Evolutionary conservation across 2,797 vertebrate species (phyloP), one percentile per base, ranked within the genome.

Genomic region (Chelmon rostratus): DNA sequence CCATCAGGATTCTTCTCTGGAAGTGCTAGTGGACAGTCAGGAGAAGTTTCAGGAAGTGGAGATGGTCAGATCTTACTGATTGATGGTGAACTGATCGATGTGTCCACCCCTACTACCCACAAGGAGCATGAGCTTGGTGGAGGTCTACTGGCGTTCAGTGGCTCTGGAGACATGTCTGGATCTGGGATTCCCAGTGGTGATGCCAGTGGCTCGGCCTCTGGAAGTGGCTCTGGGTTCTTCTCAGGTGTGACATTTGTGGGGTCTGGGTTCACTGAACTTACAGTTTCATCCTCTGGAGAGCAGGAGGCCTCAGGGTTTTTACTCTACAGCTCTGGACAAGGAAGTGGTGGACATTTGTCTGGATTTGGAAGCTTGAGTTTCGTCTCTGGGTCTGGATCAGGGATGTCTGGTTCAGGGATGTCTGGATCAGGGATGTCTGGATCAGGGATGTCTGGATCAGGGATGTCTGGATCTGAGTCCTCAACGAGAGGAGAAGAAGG

Each of bases 261-360:
- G 0, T 94, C 96, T 67, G 91, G 90, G 38, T 92, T 96, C 61
- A 93, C 92, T 94, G 95, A 97, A 85, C 86, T 96, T 61, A 95
- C 93, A 25, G 89, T 74, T 37, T 81, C 89, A 73, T 59, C 85
- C 0, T 93, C 91, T 38, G 91, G 89, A 77, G 94, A 95, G 52
- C 95, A 98, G 82, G 97, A 98, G 58, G 91, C 96, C 11, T 97
- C 97, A 9, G 96, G 95, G 33, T 0, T 91, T 66, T 84, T 96
- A 84, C 92, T 96, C 74, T 90, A 96, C 78, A 95, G 95, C 40
- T 96, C 96, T 82, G 96, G 93, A 78, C 91, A 93, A 40, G 89
- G 77, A 53, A 96, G 95, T 83, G 94, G 92, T 80, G 96, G 87
- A 82, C 92, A 94, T 76, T 49, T 96, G 64, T 90, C 86, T 33